A percentile compares a stretch with the other conserved stretches of the same genome.
These are phyloP conservation scores for Pterocles burchelli DNA, from an alignment of 2,113 vertebrate species.

Conservation along the genomic window DNA sequence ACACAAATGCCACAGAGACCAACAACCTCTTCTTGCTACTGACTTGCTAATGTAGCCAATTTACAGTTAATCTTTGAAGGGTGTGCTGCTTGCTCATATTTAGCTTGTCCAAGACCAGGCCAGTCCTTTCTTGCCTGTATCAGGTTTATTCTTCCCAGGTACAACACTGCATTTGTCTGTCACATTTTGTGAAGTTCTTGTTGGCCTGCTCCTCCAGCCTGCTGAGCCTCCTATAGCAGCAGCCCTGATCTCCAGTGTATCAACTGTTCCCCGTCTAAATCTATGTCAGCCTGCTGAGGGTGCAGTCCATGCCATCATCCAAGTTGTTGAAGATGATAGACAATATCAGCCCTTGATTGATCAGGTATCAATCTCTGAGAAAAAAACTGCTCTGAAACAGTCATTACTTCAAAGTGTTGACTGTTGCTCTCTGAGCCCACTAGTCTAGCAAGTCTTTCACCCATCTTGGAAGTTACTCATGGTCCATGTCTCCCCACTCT, in stretches of 20 bases:
- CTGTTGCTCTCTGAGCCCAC: background rate
- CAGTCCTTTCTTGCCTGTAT: background rate
- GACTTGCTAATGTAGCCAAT: background rate
- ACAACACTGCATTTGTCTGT: background rate
- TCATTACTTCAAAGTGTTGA: background rate
- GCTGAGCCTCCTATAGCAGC: background rate
- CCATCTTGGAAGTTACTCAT: background rate
- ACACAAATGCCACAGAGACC: background rate
- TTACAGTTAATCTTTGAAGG: background rate
- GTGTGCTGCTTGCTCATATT: background rate
- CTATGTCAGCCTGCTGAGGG: background rate
- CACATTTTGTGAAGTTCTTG: background rate
- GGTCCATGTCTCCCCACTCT: background rate
- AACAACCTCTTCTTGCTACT: background rate
- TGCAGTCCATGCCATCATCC: background rate
- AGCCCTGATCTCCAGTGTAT: background rate
- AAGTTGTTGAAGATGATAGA: background rate
- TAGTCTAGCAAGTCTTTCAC: background rate
- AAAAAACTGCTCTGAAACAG: background rate
- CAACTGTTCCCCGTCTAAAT: background rate
- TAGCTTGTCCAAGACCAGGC: background rate
- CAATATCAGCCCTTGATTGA: too few relatives aligned
- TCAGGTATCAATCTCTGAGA: background rate
- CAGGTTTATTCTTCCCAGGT: background rate
- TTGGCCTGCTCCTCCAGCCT: background rate